Evolutionary conservation across 2,888 invertebrate species (phyloP).

Genomic region (Calameuta filiformis): DNA sequence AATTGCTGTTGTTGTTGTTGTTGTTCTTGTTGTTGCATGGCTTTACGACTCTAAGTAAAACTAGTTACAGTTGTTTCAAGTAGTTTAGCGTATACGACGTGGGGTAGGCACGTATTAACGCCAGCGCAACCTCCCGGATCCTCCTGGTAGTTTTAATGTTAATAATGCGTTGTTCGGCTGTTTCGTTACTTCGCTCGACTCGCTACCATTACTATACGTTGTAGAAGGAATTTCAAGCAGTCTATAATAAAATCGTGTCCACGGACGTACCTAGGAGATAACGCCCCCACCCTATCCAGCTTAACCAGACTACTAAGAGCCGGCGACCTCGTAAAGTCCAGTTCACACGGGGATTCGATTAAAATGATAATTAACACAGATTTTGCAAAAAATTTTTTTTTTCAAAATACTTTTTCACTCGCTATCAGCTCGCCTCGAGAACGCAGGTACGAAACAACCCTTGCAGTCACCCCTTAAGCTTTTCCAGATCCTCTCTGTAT

Average conservation of each 20-base stretch:
- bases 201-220: background rate
- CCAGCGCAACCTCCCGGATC: too few species aligned
- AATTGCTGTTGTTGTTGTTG: too few species aligned
- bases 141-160: too few species aligned
- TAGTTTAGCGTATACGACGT: too few species aligned
- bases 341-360: background rate
- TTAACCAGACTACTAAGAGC: background rate
- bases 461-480: background rate
- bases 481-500: background rate
- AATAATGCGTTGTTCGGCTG: constrained; percentile 5
- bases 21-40: too few species aligned
- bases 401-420: background rate
- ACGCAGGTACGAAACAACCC: background rate
- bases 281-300: background rate
- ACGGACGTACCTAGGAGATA: background rate
- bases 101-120: too few species aligned
- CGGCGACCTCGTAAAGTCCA: background rate
- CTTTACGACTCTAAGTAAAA: too few species aligned
- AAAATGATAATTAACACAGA: background rate
- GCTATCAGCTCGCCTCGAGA: background rate
- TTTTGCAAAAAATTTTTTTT: background rate
- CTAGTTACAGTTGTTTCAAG: too few species aligned
- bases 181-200: background rate
- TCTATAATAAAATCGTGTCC: background rate
- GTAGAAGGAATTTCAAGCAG: background rate